A percentile compares a stretch with the other conserved stretches of the same genome.
Conservation (phyloP, 2,797 vertebrate species). For the Galaxias olidus region DNA sequence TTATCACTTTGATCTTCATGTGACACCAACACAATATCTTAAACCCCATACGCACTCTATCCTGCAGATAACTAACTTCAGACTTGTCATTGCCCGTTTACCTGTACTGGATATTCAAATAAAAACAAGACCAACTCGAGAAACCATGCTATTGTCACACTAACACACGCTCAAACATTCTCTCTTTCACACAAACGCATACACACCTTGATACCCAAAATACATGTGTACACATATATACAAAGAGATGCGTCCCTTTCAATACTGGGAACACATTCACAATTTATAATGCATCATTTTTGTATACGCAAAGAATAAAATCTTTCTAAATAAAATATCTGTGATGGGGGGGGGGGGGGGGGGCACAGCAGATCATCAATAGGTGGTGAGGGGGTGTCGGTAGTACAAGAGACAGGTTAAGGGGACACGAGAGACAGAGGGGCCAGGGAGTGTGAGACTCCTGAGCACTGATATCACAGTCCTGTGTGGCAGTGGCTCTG, state of each 20-base stretch:
- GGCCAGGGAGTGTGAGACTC: slow-evolving; percentile 39
- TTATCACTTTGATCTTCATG: too few relatives aligned
- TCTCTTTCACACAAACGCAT: slow-evolving; percentile 52
- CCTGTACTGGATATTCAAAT: too few relatives aligned
- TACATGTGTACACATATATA: slow-evolving; percentile 83
- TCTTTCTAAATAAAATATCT: slow-evolving; percentile 85
- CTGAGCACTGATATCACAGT: slow-evolving; percentile 35
- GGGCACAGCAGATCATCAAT: slow-evolving; percentile 56
- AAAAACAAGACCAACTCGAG: too few relatives aligned
- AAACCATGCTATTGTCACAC: neutral
- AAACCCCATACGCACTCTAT: slow-evolving; percentile 14
- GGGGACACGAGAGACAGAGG: slow-evolving; percentile 24
- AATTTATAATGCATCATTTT: slow-evolving; percentile 80
- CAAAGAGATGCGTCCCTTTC: slow-evolving; percentile 79
- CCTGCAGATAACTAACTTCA: too few relatives aligned
- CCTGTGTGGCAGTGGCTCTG: slow-evolving; percentile 45
- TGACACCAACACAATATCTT: neutral
- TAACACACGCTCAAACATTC: neutral
- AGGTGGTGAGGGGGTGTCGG: slow-evolving; percentile 74
- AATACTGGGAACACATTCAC: slow-evolving; percentile 53
- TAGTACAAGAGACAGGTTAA: slow-evolving; percentile 32
- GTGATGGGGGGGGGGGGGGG: slow-evolving; percentile 64
- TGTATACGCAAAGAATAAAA: slow-evolving; percentile 84
- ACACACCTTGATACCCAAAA: slow-evolving; percentile 70
- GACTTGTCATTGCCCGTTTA: too few relatives aligned